Percentiles rank a stretch among this genome's conserved stretches.
Evolutionary conservation across 2,113 vertebrate species (phyloP).

Genomic region (Nicator chloris): DNA sequence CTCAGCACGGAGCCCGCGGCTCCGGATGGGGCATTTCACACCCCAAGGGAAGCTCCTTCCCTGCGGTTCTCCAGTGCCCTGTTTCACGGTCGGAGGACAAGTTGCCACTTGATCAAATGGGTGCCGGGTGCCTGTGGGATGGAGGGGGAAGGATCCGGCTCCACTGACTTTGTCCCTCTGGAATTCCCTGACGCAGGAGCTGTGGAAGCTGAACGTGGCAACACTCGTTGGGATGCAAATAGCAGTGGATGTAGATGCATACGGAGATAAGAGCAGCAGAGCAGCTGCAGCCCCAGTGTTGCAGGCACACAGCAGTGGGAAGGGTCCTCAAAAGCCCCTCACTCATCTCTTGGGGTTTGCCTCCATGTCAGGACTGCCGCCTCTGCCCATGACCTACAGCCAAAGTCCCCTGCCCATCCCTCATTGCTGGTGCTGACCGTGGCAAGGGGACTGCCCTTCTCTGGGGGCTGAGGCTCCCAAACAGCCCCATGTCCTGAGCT

Average conservation of each 20-base stretch:
- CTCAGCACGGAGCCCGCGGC: neutral
- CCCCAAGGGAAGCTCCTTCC: neutral
- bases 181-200: slow-evolving; percentile 55
- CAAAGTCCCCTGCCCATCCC: neutral
- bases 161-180: slow-evolving; percentile 50
- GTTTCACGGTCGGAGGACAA: neutral
- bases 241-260: neutral
- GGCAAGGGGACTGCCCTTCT: neutral
- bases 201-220: neutral
- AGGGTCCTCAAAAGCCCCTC: too few relatives aligned
- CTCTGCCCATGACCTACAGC: accelerated
- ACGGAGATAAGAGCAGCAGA: neutral
- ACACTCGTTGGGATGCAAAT: neutral
- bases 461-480: accelerated
- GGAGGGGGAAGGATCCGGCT: neutral
- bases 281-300: neutral
- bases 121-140: neutral
- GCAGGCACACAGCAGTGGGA: neutral
- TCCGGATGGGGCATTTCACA: neutral
- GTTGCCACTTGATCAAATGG: slow-evolving; percentile 21
- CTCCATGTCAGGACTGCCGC: neutral
- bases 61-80: neutral
- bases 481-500: neutral
- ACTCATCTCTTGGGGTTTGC: accelerated
- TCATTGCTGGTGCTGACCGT: accelerated